Percentiles rank a stretch among this genome's conserved stretches.
Conservation (phyloP, 2,888 invertebrate species). For the Rhimphoctona megacephalus region DNA sequence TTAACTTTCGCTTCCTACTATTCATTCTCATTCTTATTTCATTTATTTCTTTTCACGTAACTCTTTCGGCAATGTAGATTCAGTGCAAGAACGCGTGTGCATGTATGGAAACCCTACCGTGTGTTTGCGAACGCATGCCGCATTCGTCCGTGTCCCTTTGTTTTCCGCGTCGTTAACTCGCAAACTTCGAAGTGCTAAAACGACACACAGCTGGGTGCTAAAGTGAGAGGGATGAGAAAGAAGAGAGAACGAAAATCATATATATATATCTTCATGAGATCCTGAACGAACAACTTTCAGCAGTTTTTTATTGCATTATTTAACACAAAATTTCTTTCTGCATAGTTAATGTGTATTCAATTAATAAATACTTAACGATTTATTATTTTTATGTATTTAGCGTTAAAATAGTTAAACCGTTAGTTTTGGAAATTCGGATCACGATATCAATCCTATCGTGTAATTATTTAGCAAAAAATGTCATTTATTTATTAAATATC, state of each 20-base stretch:
- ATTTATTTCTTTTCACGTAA: slow-evolving; percentile 8
- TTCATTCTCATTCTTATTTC: slow-evolving; percentile 21
- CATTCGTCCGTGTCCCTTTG: slow-evolving; percentile 59
- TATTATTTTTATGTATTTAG: background rate
- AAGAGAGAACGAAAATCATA: background rate
- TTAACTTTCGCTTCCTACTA: slow-evolving; percentile 23
- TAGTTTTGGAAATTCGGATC: too few species aligned
- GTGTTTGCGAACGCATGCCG: slow-evolving; percentile 38
- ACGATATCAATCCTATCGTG: too few species aligned
- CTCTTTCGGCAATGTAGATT: slow-evolving; percentile 24
- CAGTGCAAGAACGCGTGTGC: slow-evolving; percentile 17
- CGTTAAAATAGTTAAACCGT: too few species aligned
- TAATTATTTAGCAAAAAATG: too few species aligned
- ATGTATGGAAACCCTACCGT: slow-evolving; percentile 12
- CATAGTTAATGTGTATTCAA: background rate
- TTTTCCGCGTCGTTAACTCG: slow-evolving; percentile 63
- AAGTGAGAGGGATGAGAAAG: background rate
- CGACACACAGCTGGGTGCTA: slow-evolving; percentile 39
- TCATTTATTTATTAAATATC: too few species aligned
- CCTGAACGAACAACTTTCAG: slow-evolving; percentile 11
- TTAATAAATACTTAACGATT: background rate
- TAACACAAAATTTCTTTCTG: background rate
- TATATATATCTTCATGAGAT: background rate
- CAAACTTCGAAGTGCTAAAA: slow-evolving; percentile 47
- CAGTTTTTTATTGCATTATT: slow-evolving; percentile 28